Evolutionary conservation across 2,113 vertebrate species (phyloP).

Genomic region (Labeo rohita): DNA sequence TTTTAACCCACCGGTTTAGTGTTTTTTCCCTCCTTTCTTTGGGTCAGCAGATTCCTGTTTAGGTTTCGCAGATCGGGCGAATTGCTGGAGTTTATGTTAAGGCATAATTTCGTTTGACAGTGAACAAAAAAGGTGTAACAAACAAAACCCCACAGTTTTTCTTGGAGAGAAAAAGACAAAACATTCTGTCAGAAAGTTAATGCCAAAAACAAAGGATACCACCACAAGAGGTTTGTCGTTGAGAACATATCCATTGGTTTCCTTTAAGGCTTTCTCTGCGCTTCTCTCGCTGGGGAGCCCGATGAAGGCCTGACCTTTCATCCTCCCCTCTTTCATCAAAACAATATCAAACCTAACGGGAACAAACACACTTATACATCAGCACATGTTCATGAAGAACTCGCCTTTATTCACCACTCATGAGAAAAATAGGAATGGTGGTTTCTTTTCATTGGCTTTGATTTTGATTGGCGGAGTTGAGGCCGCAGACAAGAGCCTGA

Average conservation of each 20-base stretch:
- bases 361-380: constrained; percentile 20
- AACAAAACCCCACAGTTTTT: neutral
- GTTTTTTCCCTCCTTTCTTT: constrained; percentile 67
- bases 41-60: constrained; percentile 81
- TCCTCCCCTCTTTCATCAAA: constrained; percentile 97
- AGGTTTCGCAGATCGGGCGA: constrained; percentile 94
- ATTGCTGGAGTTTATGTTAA: constrained; percentile 83
- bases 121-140: neutral
- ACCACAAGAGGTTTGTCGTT: constrained; percentile 94
- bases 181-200: neutral
- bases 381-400: constrained; percentile 26
- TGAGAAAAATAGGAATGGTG: neutral
- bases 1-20: constrained; percentile 40
- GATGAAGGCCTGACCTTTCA: constrained; percentile 98
- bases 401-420: neutral
- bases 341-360: constrained; percentile 92
- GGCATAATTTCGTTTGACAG: constrained; percentile 34
- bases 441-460: constrained; percentile 28
- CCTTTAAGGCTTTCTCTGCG: constrained; percentile 91
- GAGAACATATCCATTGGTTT: constrained; percentile 92
- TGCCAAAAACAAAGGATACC: constrained; percentile 86
- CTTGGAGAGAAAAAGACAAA: neutral
- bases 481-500: constrained; percentile 10
- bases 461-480: neutral
- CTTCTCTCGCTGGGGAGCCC: constrained; percentile 92